Base-by-base conservation (phyloP, 2,888 invertebrate genomes). In the Girardia tigrina region DNA sequence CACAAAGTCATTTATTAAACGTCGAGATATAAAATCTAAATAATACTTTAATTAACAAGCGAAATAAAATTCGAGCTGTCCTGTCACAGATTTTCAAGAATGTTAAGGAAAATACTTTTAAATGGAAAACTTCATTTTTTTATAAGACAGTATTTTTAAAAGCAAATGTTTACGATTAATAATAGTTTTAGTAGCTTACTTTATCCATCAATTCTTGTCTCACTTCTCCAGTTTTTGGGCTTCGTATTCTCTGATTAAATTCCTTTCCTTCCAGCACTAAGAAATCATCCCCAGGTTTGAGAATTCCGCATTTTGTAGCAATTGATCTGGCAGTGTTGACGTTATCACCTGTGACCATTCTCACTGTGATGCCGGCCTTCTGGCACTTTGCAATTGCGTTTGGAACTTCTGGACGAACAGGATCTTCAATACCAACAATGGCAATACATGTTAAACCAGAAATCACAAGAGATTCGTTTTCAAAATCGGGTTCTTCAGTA, bases 271-370 rank as follows among this genome's bases (percentile, higher is more conserved):
- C 97, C 42, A 97, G 86, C 77, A 95, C 92, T 74, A 98, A 88
- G 86, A 91, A 95, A 85, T 97, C 94, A 83, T 95, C 94, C 26
- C 94, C 91, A 82, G 90, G 90, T 26, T 83, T 79, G 70, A 94
- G 85, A 80, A 98, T 98, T 78, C 95, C 95, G 85, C 98, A 99
- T 85, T 97, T 95, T 80, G 90, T 87, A 42, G 98, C 95, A 83
- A 98, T 99, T 77, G 97, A 95, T 77, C 94, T 89, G 56, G 97
- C 97, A 56, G 98, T 99, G 87, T 97, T 97, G 79, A 98, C 90
- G 85, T 98, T 98, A 87, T 98, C 98, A 73, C 97, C 98, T 8
- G 98, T 98, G 75, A 98, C 97, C 98, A 98, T 98, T 77, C 97
- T 89, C 26, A 98, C 98, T 12, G 94, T 94, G 82, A 99, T 98